Conservation (phyloP, 2,113 vertebrate genomes). For the Ameiurus melas region DNA sequence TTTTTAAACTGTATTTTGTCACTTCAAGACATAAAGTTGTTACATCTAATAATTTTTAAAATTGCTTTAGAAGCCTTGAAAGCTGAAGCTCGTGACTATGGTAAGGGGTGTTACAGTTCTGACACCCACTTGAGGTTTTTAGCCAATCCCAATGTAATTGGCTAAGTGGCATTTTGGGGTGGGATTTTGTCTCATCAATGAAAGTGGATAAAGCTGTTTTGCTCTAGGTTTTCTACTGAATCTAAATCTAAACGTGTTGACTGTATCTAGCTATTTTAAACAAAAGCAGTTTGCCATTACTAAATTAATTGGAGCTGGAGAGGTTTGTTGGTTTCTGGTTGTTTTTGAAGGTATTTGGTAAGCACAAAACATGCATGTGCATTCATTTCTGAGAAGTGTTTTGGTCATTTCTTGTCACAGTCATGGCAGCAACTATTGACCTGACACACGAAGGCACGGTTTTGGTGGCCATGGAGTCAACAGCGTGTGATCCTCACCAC, state of each 20-base stretch:
- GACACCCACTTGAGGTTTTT: too few species aligned
- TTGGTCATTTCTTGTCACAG: not conserved
- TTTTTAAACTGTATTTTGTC: too few species aligned
- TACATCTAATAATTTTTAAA: too few species aligned
- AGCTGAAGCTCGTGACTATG: too few species aligned
- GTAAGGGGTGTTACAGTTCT: too few species aligned
- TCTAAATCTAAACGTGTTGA: not conserved
- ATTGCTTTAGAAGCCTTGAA: too few species aligned
- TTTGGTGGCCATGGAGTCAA: conserved; percentile 66
- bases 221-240: not conserved
- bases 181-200: conserved; percentile 1
- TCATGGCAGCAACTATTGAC: conserved; percentile 56
- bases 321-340: not conserved
- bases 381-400: not conserved
- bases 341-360: not conserved
- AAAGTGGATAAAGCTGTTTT: conserved; percentile 36
- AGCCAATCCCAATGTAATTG: too few species aligned
- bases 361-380: not conserved
- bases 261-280: not conserved
- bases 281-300: not conserved
- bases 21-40: too few species aligned
- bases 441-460: conserved; percentile 40
- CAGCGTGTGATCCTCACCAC: conserved; percentile 52
- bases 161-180: not conserved
- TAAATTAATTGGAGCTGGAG: not conserved